Base-by-base conservation (phyloP, 92 coral and sea anemone genomes). In the Zoanthus sansibaricus region DNA sequence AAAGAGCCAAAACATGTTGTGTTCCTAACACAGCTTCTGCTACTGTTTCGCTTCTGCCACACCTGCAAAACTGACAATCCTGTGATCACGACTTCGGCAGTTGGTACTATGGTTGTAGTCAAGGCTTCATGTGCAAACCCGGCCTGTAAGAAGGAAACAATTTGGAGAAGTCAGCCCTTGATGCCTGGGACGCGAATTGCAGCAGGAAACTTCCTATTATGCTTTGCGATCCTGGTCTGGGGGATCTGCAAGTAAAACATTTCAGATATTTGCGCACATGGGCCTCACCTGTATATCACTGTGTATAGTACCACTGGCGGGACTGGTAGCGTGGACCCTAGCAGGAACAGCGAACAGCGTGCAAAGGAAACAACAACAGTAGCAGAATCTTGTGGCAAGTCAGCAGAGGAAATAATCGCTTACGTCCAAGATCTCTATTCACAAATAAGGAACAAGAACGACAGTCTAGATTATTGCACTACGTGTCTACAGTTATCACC, bases 91-190 rank as follows among this genome's bases (percentile, higher is more conserved):
- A 72, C 76, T 5, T 72, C 76, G 21, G 76, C 48, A 72, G 76
- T 72, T 32, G 76, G 76, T 72, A 72, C 76, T 32, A 72, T 72
- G 76, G 76, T 21, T 72, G 76, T 32, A 37, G n/a, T 72, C 76
- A 72, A 72, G 9, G 49, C 76, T 72, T 32, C 76, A 4, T 72
- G 44, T 72, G 37, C 51, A 72, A 72, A 72, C 76, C 76, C 76
- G 0, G 76, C 76, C 76, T 72, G 76, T 37, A 72, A 72, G 18
- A 72, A 32, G 76, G 76, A 33, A 51, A 72, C 76, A 72, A 13
- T 72, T 61, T 61, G 76, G 76, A 72, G 48, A 72, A 72, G 76
- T 72, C 76, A 72, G 49, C 76, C 76, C 68, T 61, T 61, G 20
- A 61, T 61, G 68, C 68, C 68, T 61, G 68, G 68, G 68, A 61